A percentile compares a stretch with the other conserved stretches of the same genome.
Evolutionary conservation across 2,113 vertebrate genomes (phyloP).

Genomic region (Bubalus kerabau): DNA sequence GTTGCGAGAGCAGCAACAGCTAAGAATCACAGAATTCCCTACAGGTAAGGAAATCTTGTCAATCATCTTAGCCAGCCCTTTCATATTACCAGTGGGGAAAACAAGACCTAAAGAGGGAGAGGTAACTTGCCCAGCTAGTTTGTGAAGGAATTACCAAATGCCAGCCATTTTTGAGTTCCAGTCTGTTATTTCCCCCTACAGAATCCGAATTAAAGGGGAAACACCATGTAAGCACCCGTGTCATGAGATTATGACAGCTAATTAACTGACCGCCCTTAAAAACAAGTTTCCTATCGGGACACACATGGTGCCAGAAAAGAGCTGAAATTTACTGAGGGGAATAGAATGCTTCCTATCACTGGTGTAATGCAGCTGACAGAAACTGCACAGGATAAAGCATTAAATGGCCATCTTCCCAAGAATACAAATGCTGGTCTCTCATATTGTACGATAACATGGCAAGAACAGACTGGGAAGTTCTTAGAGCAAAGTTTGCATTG

Average conservation of each 20-base stretch:
- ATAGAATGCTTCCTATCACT: neutral
- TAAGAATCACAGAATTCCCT: neutral
- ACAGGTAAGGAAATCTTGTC: neutral
- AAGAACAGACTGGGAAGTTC: slow-evolving; percentile 86
- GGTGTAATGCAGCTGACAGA: slow-evolving; percentile 74
- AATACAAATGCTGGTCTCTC: slow-evolving; percentile 87
- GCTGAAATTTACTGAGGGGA: neutral
- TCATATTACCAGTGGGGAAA: neutral
- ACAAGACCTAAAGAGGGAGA: neutral
- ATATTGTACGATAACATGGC: slow-evolving; percentile 95
- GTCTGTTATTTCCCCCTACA: neutral
- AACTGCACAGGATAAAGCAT: slow-evolving; percentile 87
- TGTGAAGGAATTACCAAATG: neutral
- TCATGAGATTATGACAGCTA: neutral
- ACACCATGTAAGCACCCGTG: neutral
- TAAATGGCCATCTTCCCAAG: slow-evolving; percentile 91
- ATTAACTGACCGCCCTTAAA: neutral
- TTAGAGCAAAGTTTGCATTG: slow-evolving; percentile 88
- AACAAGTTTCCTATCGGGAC: neutral
- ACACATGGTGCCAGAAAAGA: neutral
- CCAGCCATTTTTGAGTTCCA: neutral
- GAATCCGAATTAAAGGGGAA: neutral
- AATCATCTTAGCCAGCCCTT: neutral
- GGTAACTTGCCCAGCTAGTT: neutral
- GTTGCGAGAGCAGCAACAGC: neutral